Evolutionary conservation across 1,140 invertebrate species (phyloP), one percentile per base, ranked within the genome.

Genomic region (Muscidifurax raptorellus): DNA sequence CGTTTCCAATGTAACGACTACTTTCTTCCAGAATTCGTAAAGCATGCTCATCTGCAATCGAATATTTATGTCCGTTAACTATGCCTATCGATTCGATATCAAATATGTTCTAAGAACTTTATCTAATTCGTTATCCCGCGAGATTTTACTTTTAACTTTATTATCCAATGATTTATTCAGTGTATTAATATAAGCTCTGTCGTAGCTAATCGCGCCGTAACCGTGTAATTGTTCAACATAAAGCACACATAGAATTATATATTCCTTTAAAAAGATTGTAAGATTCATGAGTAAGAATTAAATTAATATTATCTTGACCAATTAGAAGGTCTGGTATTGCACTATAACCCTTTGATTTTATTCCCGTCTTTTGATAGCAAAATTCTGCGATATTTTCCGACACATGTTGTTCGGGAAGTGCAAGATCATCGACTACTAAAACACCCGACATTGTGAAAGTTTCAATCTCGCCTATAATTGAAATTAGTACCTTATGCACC

Each of bases 191-290:
- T 12, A n/a, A n/a, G n/a, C n/a, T n/a, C n/a, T n/a, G n/a, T n/a
- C n/a, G n/a, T n/a, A n/a, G n/a, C n/a, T 40, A 15, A 36, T 74
- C 7, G 36, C 1, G 36, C 10, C 27, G 5, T 74, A 9, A 5
- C 59, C 64, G 9, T 80, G 77, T 3, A 67, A n/a, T n/a, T 2
- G 18, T 7, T 59, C 77, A 80, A 1, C 77, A 59, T 67, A 80
- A 36, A 22, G 1, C 36, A n/a, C 59, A 67, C 36, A 59, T 18
- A 2, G 77, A 80, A 22, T 40, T 18, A 4, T 40, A 22, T 28
- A 4, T 27, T 22, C 18, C 13, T 0, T 30, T 28, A 7, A 13
- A 9, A 5, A 67, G 1, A 36, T n/a, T 12, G 1, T 3, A 18
- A 32, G 36, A 13, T 40, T 80, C 59, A 2, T 28, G 59, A 22